phyloP scores from a whole-genome alignment of 1,140 invertebrate species.

The Sinonovacula constricta region DNA sequence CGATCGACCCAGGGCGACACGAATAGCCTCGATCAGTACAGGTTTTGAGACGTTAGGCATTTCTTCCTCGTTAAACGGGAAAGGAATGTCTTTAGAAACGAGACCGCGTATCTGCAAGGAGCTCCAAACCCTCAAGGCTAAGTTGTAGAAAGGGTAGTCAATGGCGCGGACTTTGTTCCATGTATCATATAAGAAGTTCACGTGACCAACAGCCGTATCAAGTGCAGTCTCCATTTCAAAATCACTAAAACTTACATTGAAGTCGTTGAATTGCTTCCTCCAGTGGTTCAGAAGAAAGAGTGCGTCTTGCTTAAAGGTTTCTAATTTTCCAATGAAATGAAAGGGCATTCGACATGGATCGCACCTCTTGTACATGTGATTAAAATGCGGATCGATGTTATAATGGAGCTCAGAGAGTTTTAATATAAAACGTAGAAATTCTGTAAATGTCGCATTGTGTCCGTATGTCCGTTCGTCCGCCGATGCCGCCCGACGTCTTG shows the following conservation, averaged over 20 bases:
- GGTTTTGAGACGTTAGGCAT: background rate
- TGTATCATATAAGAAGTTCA: conserved; percentile 6
- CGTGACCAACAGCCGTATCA: conserved; percentile 1
- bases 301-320: conserved; percentile 70
- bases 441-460: conserved; percentile 38
- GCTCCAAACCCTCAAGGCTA: conserved; percentile 19
- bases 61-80: conserved; percentile 16
- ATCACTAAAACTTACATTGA: conserved; percentile 14
- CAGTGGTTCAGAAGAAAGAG: conserved; percentile 50
- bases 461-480: background rate
- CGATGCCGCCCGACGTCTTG: background rate
- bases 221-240: conserved; percentile 13
- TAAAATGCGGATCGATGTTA: conserved; percentile 69
- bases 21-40: background rate
- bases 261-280: conserved; percentile 19
- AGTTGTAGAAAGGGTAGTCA: conserved; percentile 14
- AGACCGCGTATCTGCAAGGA: conserved; percentile 39
- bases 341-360: conserved; percentile 71
- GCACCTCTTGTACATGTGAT: conserved; percentile 70
- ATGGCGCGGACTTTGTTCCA: too few relatives aligned
- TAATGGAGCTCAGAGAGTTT: background rate
- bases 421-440: conserved; percentile 32
- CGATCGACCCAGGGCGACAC: background rate
- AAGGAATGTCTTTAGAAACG: conserved; percentile 16
- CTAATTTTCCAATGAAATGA: conserved; percentile 74